Conservation (phyloP, 92 coral and sea anemone species). For the Zoanthus sansibaricus region DNA sequence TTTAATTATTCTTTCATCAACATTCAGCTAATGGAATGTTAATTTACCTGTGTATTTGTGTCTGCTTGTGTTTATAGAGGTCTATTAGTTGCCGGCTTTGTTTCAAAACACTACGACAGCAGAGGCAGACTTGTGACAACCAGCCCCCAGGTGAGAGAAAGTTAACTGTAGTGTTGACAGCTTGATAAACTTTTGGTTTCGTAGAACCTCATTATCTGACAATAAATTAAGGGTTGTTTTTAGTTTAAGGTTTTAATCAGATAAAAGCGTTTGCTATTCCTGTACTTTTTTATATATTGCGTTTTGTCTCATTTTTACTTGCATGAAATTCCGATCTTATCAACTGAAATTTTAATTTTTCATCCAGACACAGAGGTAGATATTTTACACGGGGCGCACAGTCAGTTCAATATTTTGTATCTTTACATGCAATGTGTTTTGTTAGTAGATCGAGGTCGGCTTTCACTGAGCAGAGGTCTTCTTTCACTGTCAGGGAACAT, state of each 20-base stretch:
- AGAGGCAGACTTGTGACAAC: slow-evolving; percentile 5
- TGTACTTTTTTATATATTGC: too few relatives aligned
- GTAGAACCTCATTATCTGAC: background rate
- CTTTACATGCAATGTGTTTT: too few relatives aligned
- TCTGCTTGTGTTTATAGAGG: slow-evolving; percentile 9
- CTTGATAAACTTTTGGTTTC: background rate
- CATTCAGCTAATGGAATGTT: background rate
- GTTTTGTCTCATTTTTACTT: too few relatives aligned
- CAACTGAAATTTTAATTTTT: too few relatives aligned
- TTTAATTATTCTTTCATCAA: background rate
- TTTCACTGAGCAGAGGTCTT: too few relatives aligned
- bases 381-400: too few relatives aligned
- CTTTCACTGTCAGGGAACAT: too few relatives aligned
- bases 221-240: background rate
- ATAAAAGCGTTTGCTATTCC: too few relatives aligned
- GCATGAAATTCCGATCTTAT: too few relatives aligned
- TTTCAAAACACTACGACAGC: slow-evolving; percentile 16
- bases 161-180: background rate
- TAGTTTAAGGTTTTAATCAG: background rate
- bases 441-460: too few relatives aligned
- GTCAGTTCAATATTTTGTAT: too few relatives aligned
- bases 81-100: slow-evolving; percentile 22
- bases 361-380: too few relatives aligned
- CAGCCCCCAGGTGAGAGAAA: slow-evolving; percentile 19
- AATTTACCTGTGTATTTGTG: background rate